A percentile compares a stretch with the other conserved stretches of the same genome.
Conservation (phyloP, 2,113 vertebrate genomes). For the Cinclus cinclus region DNA sequence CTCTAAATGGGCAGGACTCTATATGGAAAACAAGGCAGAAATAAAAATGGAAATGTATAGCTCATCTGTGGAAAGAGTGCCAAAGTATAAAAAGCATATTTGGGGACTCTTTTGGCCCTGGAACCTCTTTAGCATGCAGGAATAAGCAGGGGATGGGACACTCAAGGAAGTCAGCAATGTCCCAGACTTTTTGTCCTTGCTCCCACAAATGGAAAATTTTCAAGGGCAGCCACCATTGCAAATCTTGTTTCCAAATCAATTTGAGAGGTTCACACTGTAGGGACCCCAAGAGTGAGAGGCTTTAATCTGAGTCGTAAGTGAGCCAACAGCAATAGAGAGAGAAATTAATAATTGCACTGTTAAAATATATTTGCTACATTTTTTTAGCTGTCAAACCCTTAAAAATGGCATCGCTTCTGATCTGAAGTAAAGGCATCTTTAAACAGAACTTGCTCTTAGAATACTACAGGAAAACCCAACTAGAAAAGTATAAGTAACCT, state of each 20-base stretch:
- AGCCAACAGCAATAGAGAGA: neutral
- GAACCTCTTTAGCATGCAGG: neutral
- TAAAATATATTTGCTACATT: neutral
- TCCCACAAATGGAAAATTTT: neutral
- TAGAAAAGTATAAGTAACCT: neutral
- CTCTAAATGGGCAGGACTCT: neutral
- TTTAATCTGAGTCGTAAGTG: neutral
- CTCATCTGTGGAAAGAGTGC: neutral
- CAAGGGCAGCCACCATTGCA: neutral
- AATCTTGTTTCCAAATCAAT: neutral
- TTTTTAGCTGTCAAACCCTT: neutral
- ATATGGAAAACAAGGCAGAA: neutral
- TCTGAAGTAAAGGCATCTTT: neutral
- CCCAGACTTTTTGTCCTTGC: neutral
- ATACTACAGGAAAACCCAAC: neutral
- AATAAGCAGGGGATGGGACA: neutral
- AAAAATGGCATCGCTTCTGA: neutral
- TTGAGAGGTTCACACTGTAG: neutral
- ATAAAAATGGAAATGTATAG: neutral
- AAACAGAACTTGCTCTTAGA: neutral
- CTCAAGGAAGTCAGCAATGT: neutral
- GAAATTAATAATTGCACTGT: neutral
- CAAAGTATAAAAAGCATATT: neutral
- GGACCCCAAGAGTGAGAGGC: neutral
- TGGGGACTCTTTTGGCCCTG: neutral